Percentiles rank a stretch among this genome's conserved stretches.
Evolutionary conservation across 2,888 invertebrate species (phyloP).

Genomic region (Hanleya hanleyi): DNA sequence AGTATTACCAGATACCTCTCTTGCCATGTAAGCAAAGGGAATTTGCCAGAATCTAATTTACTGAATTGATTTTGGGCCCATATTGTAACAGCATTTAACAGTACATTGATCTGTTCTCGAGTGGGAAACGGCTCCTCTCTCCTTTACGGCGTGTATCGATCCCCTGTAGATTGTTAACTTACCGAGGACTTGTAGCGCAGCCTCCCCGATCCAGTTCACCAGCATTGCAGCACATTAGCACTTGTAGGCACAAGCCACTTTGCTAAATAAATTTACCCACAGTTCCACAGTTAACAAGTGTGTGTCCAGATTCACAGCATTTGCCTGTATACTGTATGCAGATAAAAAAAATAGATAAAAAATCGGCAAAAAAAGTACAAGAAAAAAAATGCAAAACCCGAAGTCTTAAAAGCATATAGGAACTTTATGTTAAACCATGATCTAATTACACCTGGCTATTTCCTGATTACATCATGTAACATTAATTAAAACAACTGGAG

Average conservation of each 20-base stretch:
- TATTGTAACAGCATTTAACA: constrained; percentile 34
- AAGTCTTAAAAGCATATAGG: too few relatives aligned
- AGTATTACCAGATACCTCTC: not conserved
- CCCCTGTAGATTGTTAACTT: not conserved
- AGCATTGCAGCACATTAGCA: not conserved
- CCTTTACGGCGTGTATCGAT: not conserved
- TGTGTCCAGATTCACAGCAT: too few relatives aligned
- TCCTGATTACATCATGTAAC: too few relatives aligned
- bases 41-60: constrained; percentile 31
- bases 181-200: not conserved
- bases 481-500: too few relatives aligned
- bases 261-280: not conserved
- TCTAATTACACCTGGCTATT: too few relatives aligned
- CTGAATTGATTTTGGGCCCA: constrained; percentile 27
- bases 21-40: not conserved
- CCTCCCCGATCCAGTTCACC: not conserved
- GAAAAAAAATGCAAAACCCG: too few relatives aligned
- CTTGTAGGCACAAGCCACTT: not conserved
- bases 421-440: too few relatives aligned
- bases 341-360: too few relatives aligned
- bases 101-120: constrained; percentile 23
- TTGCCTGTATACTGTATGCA: too few relatives aligned
- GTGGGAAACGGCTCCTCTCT: not conserved
- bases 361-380: too few relatives aligned
- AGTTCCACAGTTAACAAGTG: too few relatives aligned